A percentile compares a stretch with the other conserved stretches of the same genome.
phyloP scores from a whole-genome alignment of 2,113 vertebrate genomes.

The Suricata suricatta region DNA sequence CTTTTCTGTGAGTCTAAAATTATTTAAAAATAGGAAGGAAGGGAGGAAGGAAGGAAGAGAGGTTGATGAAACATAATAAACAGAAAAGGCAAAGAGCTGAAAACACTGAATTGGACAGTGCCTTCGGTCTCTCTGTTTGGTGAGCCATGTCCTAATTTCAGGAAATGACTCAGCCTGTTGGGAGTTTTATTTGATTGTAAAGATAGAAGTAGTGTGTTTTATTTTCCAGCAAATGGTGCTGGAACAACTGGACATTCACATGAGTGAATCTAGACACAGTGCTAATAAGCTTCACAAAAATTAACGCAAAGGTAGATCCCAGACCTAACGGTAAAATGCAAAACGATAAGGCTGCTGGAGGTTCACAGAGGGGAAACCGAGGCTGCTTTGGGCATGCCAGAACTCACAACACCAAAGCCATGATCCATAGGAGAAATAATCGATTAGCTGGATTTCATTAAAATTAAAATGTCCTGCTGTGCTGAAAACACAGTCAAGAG shows the following conservation, averaged over 20 bases:
- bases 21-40: background rate
- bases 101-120: background rate
- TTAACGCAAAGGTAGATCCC: background rate
- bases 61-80: background rate
- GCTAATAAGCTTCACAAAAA: background rate
- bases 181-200: background rate
- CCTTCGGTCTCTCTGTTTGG: background rate
- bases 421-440: background rate
- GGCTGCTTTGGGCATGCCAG: background rate
- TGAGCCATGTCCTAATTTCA: background rate
- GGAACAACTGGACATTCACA: background rate
- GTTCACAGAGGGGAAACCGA: background rate
- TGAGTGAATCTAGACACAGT: background rate
- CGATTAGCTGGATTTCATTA: background rate
- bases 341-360: background rate
- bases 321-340: background rate
- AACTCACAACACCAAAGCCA: background rate
- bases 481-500: background rate
- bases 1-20: background rate
- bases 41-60: background rate
- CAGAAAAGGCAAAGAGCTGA: background rate
- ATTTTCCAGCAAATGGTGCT: background rate
- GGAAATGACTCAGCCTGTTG: constrained; percentile 9
- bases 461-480: background rate
- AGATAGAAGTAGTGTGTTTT: background rate